A percentile compares a stretch with the other conserved stretches of the same genome.
phyloP scores from a whole-genome alignment of 2,113 vertebrate species.

The Romanogobio albipinnatus region DNA sequence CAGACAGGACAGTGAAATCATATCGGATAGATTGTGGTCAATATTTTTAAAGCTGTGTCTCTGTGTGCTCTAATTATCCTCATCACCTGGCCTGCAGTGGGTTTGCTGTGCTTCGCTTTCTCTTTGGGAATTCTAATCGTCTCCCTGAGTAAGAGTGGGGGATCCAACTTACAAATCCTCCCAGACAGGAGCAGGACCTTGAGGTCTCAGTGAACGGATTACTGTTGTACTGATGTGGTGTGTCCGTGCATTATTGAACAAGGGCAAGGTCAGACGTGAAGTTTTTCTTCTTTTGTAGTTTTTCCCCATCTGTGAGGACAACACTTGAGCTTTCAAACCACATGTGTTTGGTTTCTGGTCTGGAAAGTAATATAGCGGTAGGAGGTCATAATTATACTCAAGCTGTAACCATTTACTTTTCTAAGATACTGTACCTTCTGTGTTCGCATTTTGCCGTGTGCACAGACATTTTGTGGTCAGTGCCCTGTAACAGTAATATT shows the following conservation, averaged over 20 bases:
- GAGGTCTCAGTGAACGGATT: conserved; percentile 22
- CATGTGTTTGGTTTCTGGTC: neutral
- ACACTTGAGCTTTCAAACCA: neutral
- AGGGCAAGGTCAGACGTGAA: conserved; percentile 1
- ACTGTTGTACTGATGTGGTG: conserved; percentile 19
- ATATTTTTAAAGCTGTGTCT: neutral
- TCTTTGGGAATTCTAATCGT: conserved; percentile 22
- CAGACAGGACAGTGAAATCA: neutral
- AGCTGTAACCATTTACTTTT: neutral
- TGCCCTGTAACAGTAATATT: neutral
- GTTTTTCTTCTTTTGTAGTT: conserved; percentile 34
- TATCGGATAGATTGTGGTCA: neutral
- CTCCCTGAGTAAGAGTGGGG: neutral
- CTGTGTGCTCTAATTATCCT: neutral
- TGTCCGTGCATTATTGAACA: conserved; percentile 37
- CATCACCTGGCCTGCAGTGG: neutral
- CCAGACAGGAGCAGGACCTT: conserved; percentile 36
- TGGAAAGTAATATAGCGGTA: neutral
- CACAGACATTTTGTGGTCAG: neutral
- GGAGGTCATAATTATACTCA: neutral
- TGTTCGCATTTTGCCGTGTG: neutral
- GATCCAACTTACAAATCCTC: conserved; percentile 28
- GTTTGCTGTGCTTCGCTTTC: neutral
- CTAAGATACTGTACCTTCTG: neutral
- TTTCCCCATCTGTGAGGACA: conserved; percentile 4